phyloP scores from a whole-genome alignment of 2,113 vertebrate genomes.

The Monopterus albus region DNA sequence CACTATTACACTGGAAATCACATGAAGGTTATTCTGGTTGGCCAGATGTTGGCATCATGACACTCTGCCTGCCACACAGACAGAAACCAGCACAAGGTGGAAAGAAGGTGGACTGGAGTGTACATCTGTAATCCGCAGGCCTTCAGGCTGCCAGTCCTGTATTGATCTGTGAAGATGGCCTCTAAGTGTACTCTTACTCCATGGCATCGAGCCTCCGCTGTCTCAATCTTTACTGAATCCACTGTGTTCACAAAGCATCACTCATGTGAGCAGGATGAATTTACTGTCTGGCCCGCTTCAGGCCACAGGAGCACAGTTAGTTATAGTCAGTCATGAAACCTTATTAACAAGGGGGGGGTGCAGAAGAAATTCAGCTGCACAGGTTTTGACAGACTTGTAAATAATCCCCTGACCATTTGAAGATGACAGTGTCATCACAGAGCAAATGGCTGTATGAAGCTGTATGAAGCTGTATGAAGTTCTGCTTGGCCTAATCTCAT shows the following conservation, averaged over 20 bases:
- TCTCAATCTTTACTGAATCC: conserved; percentile 23
- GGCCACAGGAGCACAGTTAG: not conserved
- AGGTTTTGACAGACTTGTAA: conserved; percentile 15
- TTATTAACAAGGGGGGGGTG: not conserved
- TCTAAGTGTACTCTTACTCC: conserved; percentile 18
- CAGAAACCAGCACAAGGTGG: no score
- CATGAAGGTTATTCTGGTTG: not conserved
- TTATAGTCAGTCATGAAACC: not conserved
- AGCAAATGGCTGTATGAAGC: no score
- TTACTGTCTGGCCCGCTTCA: not conserved
- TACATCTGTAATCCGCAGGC: conserved; percentile 43
- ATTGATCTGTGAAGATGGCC: conserved; percentile 36
- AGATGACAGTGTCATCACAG: no score
- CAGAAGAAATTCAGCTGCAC: not conserved
- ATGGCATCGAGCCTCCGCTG: conserved; percentile 4
- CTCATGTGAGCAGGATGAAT: not conserved
- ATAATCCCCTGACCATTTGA: conserved; percentile 17
- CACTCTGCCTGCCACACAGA: not conserved
- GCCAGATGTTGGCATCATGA: not conserved
- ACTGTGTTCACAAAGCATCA: not conserved
- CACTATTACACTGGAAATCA: not conserved
- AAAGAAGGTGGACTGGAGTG: conserved; percentile 11
- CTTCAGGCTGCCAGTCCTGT: conserved; percentile 7
- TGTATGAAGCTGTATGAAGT: no score
- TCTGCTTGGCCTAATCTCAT: no score